Conservation (phyloP, 1,140 invertebrate genomes). For the Helicoverpa zea region DNA sequence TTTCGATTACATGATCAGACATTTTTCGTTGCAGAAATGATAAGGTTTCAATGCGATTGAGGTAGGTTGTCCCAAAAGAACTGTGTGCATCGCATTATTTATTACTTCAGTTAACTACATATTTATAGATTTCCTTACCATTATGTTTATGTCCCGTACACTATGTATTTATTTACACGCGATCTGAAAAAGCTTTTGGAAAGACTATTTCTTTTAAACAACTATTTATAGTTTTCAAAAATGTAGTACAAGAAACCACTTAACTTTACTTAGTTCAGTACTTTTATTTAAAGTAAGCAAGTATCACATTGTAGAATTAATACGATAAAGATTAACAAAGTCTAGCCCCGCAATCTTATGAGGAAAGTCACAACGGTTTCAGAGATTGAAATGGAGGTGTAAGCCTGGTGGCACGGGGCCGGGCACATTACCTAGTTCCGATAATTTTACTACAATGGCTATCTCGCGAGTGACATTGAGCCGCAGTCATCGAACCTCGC, state of each 20-base stretch:
- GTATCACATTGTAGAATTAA: not conserved
- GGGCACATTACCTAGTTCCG: constrained; percentile 62
- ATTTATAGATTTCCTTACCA: too few species aligned
- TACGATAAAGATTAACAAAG: constrained; percentile 4
- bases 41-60: constrained; percentile 1
- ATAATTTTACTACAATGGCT: constrained; percentile 80
- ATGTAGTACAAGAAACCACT: too few species aligned
- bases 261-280: too few species aligned
- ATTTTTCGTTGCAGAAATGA: not conserved
- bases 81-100: not conserved
- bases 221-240: too few species aligned
- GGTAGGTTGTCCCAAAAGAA: constrained; percentile 6
- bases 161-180: too few species aligned
- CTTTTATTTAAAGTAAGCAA: too few species aligned
- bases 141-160: too few species aligned
- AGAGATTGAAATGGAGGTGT: not conserved
- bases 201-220: too few species aligned
- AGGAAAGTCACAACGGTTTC: too few species aligned
- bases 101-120: not conserved
- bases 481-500: constrained; percentile 78
- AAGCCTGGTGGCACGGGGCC: constrained; percentile 53
- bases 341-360: not conserved
- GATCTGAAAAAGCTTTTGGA: too few species aligned
- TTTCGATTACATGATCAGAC: not conserved
- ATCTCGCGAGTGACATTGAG: constrained; percentile 71